Base-by-base conservation (phyloP, 2,113 vertebrate species). In the Poeciliopsis occidentalis region DNA sequence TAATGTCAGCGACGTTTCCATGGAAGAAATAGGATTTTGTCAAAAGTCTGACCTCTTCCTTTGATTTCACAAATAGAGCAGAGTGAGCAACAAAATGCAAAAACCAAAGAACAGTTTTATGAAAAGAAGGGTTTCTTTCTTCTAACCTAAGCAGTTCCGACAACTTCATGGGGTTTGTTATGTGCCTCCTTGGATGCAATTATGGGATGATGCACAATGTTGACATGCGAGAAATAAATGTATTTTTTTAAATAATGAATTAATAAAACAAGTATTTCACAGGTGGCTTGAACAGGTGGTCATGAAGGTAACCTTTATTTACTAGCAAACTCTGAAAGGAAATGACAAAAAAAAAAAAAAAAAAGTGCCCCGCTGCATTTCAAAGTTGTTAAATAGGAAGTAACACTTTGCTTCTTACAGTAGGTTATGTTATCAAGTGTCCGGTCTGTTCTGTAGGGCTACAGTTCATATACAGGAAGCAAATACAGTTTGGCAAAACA, bases 401-500 rank as follows among this genome's bases (percentile, higher is more conserved):
- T 0, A 75, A 82, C 69, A 81, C 71, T 75, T 76, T 61, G 30
- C 72, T 71, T 89, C 60, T 80, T 39, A 31, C 70, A 69, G 39
- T 62, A 62, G 69, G 47, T 71, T 75, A 44, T 79, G 74, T 87
- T 41, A 41, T 47, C 44, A 73, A 67, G 80, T 69, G 70, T 81
- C 64, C 24, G 80, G 85, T 67, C 70, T 60, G 62, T 62, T 88
- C 57, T 80, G 76, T 62, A 82, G 78, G 82, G 85, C 83, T 85
- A 68, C 60, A 87, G 90, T 91, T 84, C 84, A 85, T 82, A 44
- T 84, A 85, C 79, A 86, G 71, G 77, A 79, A 85, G 79, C 79
- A 82, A 73, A 85, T 86, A 82, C 75, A 87, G 88, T 93, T 95
- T 94, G 93, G 91, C 93, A 92, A 88, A 87, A 89, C 73, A 72